These are phyloP conservation scores for Theretra japonica DNA, from an alignment of 2,888 invertebrate genomes.

Conservation along the genomic window DNA sequence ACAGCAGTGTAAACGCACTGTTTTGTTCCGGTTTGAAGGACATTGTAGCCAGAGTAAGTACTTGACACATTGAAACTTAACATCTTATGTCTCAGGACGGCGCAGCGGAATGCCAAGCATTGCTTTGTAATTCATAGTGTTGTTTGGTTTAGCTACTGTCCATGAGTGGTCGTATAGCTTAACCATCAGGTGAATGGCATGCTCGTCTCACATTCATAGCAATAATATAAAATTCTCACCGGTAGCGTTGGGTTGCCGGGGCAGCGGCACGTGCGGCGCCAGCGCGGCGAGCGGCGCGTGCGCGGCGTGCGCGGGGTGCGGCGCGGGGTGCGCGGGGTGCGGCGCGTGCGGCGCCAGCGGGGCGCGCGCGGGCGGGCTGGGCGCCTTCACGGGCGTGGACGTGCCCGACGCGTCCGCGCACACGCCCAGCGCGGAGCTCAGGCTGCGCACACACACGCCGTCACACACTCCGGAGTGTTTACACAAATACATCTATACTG, in stretches of 20 bases:
- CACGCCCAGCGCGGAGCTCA: slow-evolving; percentile 60
- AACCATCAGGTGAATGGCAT: too few species aligned
- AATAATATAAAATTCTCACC: slow-evolving; percentile 51
- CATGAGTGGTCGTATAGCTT: too few species aligned
- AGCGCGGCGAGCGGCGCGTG: slow-evolving; percentile 61
- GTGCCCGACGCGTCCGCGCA: slow-evolving; percentile 57
- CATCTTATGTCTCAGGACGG: too few species aligned
- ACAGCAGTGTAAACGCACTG: too few species aligned
- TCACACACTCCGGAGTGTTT: slow-evolving; percentile 7
- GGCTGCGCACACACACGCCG: slow-evolving; percentile 54
- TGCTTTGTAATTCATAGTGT: too few species aligned
- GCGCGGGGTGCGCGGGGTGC: slow-evolving; percentile 55
- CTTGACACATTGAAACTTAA: too few species aligned
- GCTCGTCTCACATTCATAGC: too few species aligned
- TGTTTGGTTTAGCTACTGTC: too few species aligned
- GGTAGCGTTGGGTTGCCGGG: slow-evolving; percentile 55
- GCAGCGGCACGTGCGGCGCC: slow-evolving; percentile 46
- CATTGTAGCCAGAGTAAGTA: too few species aligned
- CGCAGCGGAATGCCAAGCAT: too few species aligned
- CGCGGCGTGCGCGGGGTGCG: slow-evolving; percentile 31
- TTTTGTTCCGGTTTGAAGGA: too few species aligned
- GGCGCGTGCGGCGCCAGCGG: slow-evolving; percentile 23
- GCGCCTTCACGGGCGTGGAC: slow-evolving; percentile 71
- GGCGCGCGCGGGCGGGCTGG: slow-evolving; percentile 62
- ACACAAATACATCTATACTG: background rate